These are phyloP conservation scores for Xenopus petersii DNA, from an alignment of 2,797 vertebrate species.

Conservation along the genomic window DNA sequence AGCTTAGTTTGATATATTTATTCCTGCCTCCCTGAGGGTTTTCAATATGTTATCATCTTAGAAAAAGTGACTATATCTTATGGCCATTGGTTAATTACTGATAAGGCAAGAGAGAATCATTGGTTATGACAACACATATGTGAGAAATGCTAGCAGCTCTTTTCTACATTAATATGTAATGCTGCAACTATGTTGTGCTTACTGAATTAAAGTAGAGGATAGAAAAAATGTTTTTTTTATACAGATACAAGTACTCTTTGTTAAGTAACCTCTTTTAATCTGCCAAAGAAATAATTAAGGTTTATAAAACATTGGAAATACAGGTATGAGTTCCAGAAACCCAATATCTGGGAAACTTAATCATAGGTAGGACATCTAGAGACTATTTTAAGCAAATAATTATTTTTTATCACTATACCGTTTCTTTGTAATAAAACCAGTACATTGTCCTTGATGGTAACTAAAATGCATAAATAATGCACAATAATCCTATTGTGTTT, in stretches of 20 bases:
- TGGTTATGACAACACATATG: slow-evolving; percentile 30
- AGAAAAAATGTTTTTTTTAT: no score
- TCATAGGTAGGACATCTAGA: no score
- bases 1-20: slow-evolving; percentile 32
- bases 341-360: no score
- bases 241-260: not conserved
- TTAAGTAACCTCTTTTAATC: not conserved
- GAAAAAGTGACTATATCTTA: slow-evolving; percentile 27
- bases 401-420: no score
- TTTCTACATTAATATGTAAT: slow-evolving; percentile 16
- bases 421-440: no score
- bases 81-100: slow-evolving; percentile 26
- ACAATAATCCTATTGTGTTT: no score
- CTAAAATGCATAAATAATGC: no score
- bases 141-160: slow-evolving; percentile 21
- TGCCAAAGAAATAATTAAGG: no score
- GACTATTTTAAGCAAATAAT: no score
- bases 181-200: not conserved
- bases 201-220: slow-evolving; percentile 6
- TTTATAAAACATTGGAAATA: no score
- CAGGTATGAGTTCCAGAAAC: no score
- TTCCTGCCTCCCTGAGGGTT: slow-evolving; percentile 28
- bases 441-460: no score
- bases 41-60: slow-evolving; percentile 27
- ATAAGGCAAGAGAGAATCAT: slow-evolving; percentile 21